Evolutionary conservation across 2,888 invertebrate genomes (phyloP).

Genomic region (Drosophila limbata): DNA sequence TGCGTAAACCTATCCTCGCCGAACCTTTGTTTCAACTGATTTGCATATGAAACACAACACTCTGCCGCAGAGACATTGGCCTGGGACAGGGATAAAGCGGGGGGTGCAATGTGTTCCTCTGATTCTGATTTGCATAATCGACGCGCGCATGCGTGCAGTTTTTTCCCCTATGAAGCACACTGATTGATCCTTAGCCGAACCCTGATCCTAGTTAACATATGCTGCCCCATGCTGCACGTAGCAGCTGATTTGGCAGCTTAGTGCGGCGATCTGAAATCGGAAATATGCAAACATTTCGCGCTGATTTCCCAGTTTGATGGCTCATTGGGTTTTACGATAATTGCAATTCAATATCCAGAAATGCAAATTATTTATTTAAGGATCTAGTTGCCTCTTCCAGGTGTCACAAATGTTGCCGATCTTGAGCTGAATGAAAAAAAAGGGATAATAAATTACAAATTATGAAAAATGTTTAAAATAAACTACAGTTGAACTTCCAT

Average conservation of each 20-base stretch:
- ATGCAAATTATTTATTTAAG: constrained; percentile 10
- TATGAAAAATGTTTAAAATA: too few relatives aligned
- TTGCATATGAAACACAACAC: constrained; percentile 79
- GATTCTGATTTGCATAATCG: constrained; percentile 21
- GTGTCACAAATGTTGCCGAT: constrained; percentile 7
- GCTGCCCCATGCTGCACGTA: constrained; percentile 18
- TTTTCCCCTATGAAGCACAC: constrained; percentile 22
- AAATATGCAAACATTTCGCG: constrained; percentile 32
- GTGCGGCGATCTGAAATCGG: constrained; percentile 20
- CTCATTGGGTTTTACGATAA: constrained; percentile 33
- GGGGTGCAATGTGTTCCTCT: background rate
- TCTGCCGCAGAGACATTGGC: constrained; percentile 1
- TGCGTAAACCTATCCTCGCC: constrained; percentile 70
- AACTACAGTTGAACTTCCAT: too few relatives aligned
- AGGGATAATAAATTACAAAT: too few relatives aligned
- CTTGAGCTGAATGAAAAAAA: background rate
- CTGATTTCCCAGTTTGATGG: constrained; percentile 23
- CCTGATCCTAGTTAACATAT: constrained; percentile 25
- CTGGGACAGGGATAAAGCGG: background rate
- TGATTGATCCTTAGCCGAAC: constrained; percentile 38
- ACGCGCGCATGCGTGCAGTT: constrained; percentile 68
- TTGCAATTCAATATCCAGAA: constrained; percentile 29
- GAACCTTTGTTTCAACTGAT: constrained; percentile 53
- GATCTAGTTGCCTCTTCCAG: constrained; percentile 1
- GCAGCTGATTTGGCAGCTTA: constrained; percentile 50